Base-by-base conservation (phyloP, 1,140 invertebrate genomes). In the Panagrolaimus sp. region DNA sequence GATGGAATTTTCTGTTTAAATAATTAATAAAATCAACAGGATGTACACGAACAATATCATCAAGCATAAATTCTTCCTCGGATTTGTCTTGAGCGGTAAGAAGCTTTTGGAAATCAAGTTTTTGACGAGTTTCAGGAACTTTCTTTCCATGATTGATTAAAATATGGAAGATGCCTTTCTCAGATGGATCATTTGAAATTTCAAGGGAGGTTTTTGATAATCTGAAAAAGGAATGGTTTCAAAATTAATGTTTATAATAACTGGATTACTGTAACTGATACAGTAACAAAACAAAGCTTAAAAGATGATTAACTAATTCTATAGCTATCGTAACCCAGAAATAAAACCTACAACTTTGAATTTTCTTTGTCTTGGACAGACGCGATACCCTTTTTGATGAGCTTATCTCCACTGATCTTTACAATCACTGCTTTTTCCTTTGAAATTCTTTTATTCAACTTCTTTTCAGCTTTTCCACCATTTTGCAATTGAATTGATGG, bases 1-100 rank as follows among this genome's bases (percentile, higher is more conserved):
- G 21, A 26, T 58, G 52, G 28, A 26, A 58, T 58, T 58, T 58
- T n/a, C 17, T 58, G 52, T 58, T 58, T 28, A 58, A 58, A 58
- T 58, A 58, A 21, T 21, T 28, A 17, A 58, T 28, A 8, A 58
- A 58, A 12, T 12, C 52, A 58, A n/a, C 17, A 0, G 52, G 52
- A 21, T 58, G 21, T 12, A 58, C 52, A 5, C 52, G 52, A 21
- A 58, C 21, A 26, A 21, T 21, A 12, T 58, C 52, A 21, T 58
- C 52, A 58, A 58, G 21, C 17, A 26, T 58, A 28, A 58, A 58
- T 58, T 58, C 52, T 1, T 21, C 15, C 8, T 58, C 52, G 12
- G 12, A 26, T 21, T 21, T 28, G 8, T 21, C 52, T 26, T 58
- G 21, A 28, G 52, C 52, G 17, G 52, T 58, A 12, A 58, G 17